Evolutionary conservation across 1,140 invertebrate genomes (phyloP), one percentile per base, ranked within the genome.

Genomic region (Panonychus citri): DNA sequence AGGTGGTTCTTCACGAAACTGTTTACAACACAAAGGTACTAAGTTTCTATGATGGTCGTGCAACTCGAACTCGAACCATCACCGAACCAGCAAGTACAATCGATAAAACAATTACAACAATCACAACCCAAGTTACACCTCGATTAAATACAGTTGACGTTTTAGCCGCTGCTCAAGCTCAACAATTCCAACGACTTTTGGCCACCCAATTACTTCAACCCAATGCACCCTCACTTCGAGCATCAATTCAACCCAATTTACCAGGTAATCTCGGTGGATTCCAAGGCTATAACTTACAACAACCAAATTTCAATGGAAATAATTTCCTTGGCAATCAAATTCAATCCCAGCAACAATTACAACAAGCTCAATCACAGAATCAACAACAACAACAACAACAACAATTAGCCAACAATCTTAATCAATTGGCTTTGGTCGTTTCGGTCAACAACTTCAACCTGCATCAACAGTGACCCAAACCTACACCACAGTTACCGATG

Each of bases 1-100:
- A 62, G 13, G 59, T 62, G 13, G 37, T 66, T 1, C 59, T 63
- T 15, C 66, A 63, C 1, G 66, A 67, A 27, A 66, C 64, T 3
- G 37, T 66, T 10, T 67, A 62, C 40, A 61, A 61, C 19, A 67
- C 66, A 0, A 66, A 64, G 56, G 58, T 67, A 4, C 56, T 67
- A 10, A 66, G 65, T 49, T 63, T 67, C 40, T 66, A 67, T 25
- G 66, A 67, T 39, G 66, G 66, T 1, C 55, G 66, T 39, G 53
- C 59, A 24, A 66, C 65, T 2, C 53, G 63, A 21, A 64, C 63
- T 3, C 43, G 66, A 43, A 66, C 64, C 3, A 50, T 67, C 5
- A 59, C 54, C 0, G 66, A 67, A 42, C 61, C 63, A 17, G 53
- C 60, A 3, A 56, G 57, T 2, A 64, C 62, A 12, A 62, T 60